Base-by-base conservation (phyloP, 2,113 vertebrate genomes). In the Nycticebus coucang region DNA sequence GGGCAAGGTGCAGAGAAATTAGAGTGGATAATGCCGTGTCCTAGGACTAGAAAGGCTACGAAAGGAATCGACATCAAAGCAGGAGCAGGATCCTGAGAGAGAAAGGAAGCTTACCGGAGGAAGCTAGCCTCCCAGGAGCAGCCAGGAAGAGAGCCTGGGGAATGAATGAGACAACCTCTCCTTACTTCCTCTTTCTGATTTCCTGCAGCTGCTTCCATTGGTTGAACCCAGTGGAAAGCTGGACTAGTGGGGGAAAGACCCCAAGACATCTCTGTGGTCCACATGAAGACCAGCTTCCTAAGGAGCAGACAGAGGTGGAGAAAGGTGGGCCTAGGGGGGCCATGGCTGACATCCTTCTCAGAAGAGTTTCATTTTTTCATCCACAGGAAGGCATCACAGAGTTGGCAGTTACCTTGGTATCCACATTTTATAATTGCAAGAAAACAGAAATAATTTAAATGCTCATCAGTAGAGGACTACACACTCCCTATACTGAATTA, bases 401-500 rank as follows among this genome's bases (percentile, higher is more conserved):
- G 6, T 77, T 28, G 18, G 4, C 55, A 60, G 21, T 30, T 45
- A 9, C 64, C 50, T 84, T 28, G 75, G 57, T 30, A 57, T 24
- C 22, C 45, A 28, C 3, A 21, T 55, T 78, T 78, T 80, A 35
- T 35, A 66, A 75, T 4, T 79, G 50, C 78, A 79, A 68, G 45
- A 66, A 68, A 53, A 79, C 26, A 71, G 79, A 80, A 86, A 45
- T 50, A 37, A 66, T 72, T 59, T 78, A 91, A 59, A 45, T 33
- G 10, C 45, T 83, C 75, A 41, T 41, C 10, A 21, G 4, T 19
- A 78, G 62, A 37, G 4, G 69, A 77, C 57, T n/a, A 45, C 8
- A n/a, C 17, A n/a, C 11, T 50, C 57, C 41, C 45, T 5, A n/a
- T 22, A n/a, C 11, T 50, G 45, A 78, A 64, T 89, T 37, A 84